Percentiles rank a stretch among this genome's conserved stretches.
phyloP scores from a whole-genome alignment of 2,113 vertebrate genomes.

The Microcebus jonahi region DNA sequence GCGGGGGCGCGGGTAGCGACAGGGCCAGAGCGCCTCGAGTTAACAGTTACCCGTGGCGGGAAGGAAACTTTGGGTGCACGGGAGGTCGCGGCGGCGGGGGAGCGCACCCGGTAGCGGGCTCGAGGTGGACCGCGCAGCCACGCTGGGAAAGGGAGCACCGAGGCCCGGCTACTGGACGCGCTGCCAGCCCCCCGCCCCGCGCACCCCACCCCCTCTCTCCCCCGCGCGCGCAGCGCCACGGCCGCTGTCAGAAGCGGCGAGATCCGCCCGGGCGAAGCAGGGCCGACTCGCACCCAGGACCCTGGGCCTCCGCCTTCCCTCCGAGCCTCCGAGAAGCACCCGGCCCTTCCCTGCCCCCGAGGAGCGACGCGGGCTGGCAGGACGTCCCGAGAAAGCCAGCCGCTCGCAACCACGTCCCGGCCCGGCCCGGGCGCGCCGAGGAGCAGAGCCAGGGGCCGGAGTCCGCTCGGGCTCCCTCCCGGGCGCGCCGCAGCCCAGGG shows the following conservation, averaged over 20 bases:
- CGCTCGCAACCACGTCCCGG: slow-evolving; percentile 53
- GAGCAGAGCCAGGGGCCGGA: slow-evolving; percentile 52
- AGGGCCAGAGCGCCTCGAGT: not conserved
- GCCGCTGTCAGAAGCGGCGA: slow-evolving; percentile 47
- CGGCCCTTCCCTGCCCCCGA: not conserved
- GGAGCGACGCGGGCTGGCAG: slow-evolving; percentile 20
- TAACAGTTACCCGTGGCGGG: slow-evolving; percentile 40
- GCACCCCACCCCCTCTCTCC: slow-evolving; percentile 69
- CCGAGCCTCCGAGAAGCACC: not conserved
- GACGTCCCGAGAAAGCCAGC: slow-evolving; percentile 60
- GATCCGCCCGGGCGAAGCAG: slow-evolving; percentile 35
- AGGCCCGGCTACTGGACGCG: slow-evolving; percentile 52
- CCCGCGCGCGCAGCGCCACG: slow-evolving; percentile 63
- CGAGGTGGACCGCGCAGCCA: slow-evolving; percentile 16
- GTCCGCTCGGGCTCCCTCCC: slow-evolving; percentile 44
- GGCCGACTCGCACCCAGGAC: slow-evolving; percentile 70
- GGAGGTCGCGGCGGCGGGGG: not conserved
- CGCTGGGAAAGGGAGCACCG: not conserved
- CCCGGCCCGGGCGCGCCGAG: slow-evolving; percentile 42
- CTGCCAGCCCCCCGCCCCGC: slow-evolving; percentile 72
- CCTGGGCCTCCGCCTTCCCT: not conserved
- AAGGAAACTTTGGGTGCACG: not conserved
- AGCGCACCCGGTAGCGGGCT: not conserved
- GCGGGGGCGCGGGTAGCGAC: not conserved
- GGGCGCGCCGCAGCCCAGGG: slow-evolving; percentile 15